phyloP scores from a whole-genome alignment of 2,888 invertebrate genomes.

The Mimas tiliae region DNA sequence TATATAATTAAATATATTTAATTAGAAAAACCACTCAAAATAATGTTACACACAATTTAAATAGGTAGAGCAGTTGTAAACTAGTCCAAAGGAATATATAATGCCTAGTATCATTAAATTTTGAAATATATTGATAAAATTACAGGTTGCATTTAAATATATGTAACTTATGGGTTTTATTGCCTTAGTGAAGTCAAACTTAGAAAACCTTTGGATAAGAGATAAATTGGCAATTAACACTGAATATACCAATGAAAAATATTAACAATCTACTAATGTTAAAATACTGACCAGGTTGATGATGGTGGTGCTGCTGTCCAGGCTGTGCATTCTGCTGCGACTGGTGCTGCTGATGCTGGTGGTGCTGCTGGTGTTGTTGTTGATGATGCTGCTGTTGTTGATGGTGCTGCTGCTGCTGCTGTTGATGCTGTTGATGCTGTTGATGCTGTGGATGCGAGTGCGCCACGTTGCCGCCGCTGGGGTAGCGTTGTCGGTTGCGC shows the following conservation, averaged over 20 bases:
- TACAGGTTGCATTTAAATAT: no score
- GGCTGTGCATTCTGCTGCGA: slow-evolving; percentile 29
- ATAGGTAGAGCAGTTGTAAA: no score
- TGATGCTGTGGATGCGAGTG: slow-evolving; percentile 50
- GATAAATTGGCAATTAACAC: no score
- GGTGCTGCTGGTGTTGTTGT: slow-evolving; percentile 37
- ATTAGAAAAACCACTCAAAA: no score
- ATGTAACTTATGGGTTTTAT: no score
- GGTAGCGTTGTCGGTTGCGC: slow-evolving; percentile 63
- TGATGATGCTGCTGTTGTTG: slow-evolving; percentile 44
- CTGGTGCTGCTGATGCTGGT: slow-evolving; percentile 32
- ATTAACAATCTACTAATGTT: not conserved
- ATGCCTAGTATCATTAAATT: no score
- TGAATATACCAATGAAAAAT: no score
- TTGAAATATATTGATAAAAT: no score
- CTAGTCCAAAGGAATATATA: no score
- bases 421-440: slow-evolving; percentile 61
- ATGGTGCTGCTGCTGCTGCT: slow-evolving; percentile 56
- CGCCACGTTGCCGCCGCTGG: slow-evolving; percentile 55
- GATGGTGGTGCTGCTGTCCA: slow-evolving; percentile 48
- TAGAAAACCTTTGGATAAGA: no score
- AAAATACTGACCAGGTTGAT: slow-evolving; percentile 54
- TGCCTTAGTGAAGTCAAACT: no score
- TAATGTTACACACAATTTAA: no score
- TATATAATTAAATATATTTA: not conserved